Evolutionary conservation across 2,888 invertebrate species (phyloP).

Genomic region (Iselma pallidipennis): DNA sequence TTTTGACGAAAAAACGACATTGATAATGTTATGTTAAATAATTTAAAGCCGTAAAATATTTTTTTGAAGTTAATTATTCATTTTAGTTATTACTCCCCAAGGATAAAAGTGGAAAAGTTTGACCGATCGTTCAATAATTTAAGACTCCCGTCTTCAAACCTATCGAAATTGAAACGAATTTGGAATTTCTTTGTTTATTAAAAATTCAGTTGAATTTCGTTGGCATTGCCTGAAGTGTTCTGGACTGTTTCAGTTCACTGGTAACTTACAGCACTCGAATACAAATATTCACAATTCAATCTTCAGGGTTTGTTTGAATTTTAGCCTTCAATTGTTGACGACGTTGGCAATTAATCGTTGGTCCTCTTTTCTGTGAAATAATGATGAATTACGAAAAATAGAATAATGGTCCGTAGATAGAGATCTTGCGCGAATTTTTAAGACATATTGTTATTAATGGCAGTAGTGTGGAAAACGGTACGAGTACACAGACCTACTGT

Average conservation of each 20-base stretch:
- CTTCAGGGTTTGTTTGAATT: no score
- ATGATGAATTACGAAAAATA: neutral
- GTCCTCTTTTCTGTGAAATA: neutral
- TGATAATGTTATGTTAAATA: no score
- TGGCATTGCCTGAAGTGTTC: neutral
- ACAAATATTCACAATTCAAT: no score
- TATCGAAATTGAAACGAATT: neutral
- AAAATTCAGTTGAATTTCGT: neutral
- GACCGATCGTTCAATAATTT: neutral
- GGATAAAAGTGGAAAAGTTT: neutral
- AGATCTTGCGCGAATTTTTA: constrained; percentile 23
- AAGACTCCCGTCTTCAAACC: neutral
- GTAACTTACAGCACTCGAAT: no score
- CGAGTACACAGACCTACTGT: constrained; percentile 30
- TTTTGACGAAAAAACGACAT: no score
- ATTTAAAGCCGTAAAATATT: no score
- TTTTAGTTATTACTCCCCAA: neutral
- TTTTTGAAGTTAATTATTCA: neutral
- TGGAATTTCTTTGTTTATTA: neutral
- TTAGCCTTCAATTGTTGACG: neutral
- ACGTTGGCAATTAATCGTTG: neutral
- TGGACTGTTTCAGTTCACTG: neutral
- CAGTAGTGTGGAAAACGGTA: constrained; percentile 29
- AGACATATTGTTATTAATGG: constrained; percentile 41
- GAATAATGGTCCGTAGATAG: constrained; percentile 11